phyloP scores from a whole-genome alignment of 2,113 vertebrate genomes.

The Anser brachyrhynchus region DNA sequence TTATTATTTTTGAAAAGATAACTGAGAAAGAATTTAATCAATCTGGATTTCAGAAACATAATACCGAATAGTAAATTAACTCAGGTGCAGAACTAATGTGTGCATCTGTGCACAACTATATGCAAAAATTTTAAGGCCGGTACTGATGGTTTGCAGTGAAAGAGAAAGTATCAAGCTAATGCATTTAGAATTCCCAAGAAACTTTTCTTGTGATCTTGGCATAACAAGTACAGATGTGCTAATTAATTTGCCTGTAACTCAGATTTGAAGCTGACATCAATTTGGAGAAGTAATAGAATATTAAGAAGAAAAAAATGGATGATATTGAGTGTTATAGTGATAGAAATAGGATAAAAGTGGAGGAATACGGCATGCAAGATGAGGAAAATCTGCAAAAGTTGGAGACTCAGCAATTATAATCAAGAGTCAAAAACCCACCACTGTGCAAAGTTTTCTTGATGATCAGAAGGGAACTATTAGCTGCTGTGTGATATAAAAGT shows the following conservation, averaged over 20 bases:
- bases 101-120: neutral
- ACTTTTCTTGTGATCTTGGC: neutral
- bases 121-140: neutral
- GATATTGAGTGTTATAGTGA: neutral
- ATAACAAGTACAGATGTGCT: constrained; percentile 36
- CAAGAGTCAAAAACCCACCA: neutral
- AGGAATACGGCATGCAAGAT: neutral
- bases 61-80: neutral
- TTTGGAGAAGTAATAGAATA: constrained; percentile 12
- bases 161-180: neutral
- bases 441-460: neutral
- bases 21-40: neutral
- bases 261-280: constrained; percentile 21
- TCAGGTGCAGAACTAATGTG: neutral
- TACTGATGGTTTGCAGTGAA: neutral
- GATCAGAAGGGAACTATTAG: neutral
- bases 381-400: neutral
- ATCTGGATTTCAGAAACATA: neutral
- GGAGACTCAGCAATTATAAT: constrained; percentile 4
- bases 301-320: neutral
- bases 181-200: neutral
- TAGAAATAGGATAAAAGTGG: neutral
- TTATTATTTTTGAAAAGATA: neutral
- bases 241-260: constrained; percentile 50
- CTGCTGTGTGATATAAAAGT: neutral